These are phyloP conservation scores for Megathymus violae DNA, from an alignment of 1,140 invertebrate genomes.

Conservation along the genomic window DNA sequence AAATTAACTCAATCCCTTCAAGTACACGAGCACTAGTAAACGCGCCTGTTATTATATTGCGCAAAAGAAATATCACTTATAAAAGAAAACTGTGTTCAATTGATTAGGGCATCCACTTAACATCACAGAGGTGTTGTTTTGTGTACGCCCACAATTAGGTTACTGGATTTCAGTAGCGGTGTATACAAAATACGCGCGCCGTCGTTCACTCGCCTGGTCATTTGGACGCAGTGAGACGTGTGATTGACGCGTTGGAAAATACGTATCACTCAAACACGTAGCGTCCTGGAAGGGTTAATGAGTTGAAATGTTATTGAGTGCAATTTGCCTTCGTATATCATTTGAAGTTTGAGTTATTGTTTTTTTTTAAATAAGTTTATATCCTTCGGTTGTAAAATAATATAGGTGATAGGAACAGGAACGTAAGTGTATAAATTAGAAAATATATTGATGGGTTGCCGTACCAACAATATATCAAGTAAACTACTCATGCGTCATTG, in stretches of 20 bases:
- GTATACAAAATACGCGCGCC: conserved; percentile 28
- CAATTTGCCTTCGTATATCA: conserved; percentile 29
- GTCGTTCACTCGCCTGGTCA: conserved; percentile 47
- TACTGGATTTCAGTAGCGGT: conserved; percentile 30
- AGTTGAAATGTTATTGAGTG: conserved; percentile 64
- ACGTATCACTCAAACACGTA: conserved; percentile 55
- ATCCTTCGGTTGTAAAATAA: too few relatives aligned
- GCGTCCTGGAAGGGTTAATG: conserved; percentile 52
- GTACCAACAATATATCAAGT: too few relatives aligned
- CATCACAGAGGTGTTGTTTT: conserved; percentile 34
- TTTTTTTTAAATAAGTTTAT: too few relatives aligned
- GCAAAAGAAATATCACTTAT: too few relatives aligned
- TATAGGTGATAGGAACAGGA: too few relatives aligned
- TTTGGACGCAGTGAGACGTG: conserved; percentile 55
- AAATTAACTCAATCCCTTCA: too few relatives aligned
- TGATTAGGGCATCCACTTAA: conserved; percentile 29
- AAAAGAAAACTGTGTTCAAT: conserved; percentile 12
- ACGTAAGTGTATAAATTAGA: too few relatives aligned
- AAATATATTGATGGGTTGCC: too few relatives aligned
- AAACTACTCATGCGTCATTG: too few relatives aligned
- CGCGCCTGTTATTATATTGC: too few relatives aligned
- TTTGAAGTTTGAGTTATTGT: background rate
- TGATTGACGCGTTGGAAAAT: conserved; percentile 67
- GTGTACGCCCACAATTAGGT: conserved; percentile 32
- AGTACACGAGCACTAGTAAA: too few relatives aligned